Percentiles rank a stretch among this genome's conserved stretches.
Evolutionary conservation across 2,888 invertebrate genomes (phyloP).

Genomic region (Melanargia galathea): DNA sequence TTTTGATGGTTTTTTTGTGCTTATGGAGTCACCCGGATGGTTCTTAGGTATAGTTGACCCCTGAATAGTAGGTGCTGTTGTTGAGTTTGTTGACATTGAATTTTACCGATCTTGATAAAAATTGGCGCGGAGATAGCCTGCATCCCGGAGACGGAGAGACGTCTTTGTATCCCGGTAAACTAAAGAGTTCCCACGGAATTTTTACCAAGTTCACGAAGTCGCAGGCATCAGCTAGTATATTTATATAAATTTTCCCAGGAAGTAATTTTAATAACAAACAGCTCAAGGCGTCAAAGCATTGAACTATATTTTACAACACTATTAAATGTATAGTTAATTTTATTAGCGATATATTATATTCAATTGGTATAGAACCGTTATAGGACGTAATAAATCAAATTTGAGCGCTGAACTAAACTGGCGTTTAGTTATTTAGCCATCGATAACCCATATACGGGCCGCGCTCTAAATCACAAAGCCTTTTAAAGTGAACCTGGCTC

Average conservation of each 20-base stretch:
- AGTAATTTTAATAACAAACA: constrained; percentile 7
- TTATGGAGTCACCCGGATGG: too few species aligned
- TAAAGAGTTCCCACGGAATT: too few species aligned
- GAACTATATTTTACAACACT: background rate
- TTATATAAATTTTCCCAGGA: background rate
- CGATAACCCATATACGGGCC: constrained; percentile 37
- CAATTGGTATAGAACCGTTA: constrained; percentile 23
- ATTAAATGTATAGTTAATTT: constrained; percentile 8
- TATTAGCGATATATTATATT: constrained; percentile 12
- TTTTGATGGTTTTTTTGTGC: too few species aligned
- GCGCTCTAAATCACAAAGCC: constrained; percentile 30
- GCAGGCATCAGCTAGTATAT: background rate
- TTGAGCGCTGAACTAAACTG: constrained; percentile 20
- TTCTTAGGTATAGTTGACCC: too few species aligned
- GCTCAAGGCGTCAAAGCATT: background rate
- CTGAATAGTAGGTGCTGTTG: too few species aligned
- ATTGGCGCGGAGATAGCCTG: too few species aligned
- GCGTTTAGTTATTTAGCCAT: constrained; percentile 28
- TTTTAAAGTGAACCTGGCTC: constrained; percentile 29
- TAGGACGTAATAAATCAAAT: constrained; percentile 35
- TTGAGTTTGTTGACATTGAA: too few species aligned
- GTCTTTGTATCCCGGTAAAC: too few species aligned
- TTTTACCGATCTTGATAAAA: too few species aligned
- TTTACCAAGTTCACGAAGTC: too few species aligned
- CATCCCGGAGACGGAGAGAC: too few species aligned